These are phyloP conservation scores for Clostera curtula DNA, from an alignment of 2,888 invertebrate species.

Conservation along the genomic window DNA sequence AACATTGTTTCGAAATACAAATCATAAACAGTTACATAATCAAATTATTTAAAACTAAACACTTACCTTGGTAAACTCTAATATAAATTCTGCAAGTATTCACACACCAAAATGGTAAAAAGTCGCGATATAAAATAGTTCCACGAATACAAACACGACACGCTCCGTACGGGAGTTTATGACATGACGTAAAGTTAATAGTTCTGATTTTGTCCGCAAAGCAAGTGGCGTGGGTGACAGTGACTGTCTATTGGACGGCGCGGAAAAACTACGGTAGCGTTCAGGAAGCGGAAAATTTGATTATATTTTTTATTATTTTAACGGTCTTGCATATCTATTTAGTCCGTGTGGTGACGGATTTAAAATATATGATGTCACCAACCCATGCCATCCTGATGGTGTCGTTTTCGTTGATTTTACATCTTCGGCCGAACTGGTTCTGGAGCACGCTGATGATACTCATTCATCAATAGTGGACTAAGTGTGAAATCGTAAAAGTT, in stretches of 20 bases:
- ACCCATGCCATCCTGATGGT: no score
- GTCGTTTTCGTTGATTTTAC: no score
- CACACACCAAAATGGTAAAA: constrained; percentile 22
- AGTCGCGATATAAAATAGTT: constrained; percentile 31
- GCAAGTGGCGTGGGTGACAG: no score
- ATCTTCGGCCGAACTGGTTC: no score
- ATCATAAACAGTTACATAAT: constrained; percentile 51
- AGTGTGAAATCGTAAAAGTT: no score
- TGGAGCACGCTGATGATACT: no score
- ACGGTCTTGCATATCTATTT: background rate
- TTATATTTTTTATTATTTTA: background rate
- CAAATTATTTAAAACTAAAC: constrained; percentile 16
- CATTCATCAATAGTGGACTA: no score
- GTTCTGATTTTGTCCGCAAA: constrained; percentile 36
- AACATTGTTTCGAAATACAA: constrained; percentile 21
- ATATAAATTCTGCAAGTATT: constrained; percentile 21
- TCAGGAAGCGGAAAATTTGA: constrained; percentile 9
- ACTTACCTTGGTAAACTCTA: constrained; percentile 43
- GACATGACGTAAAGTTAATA: constrained; percentile 46
- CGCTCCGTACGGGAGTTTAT: constrained; percentile 33
- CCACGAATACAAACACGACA: constrained; percentile 48
- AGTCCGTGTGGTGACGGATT: no score
- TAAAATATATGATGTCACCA: no score
- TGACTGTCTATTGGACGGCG: no score
- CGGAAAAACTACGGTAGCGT: constrained; percentile 32